Base-by-base conservation (phyloP, 2,888 invertebrate genomes). In the Uloborus plumipes region DNA sequence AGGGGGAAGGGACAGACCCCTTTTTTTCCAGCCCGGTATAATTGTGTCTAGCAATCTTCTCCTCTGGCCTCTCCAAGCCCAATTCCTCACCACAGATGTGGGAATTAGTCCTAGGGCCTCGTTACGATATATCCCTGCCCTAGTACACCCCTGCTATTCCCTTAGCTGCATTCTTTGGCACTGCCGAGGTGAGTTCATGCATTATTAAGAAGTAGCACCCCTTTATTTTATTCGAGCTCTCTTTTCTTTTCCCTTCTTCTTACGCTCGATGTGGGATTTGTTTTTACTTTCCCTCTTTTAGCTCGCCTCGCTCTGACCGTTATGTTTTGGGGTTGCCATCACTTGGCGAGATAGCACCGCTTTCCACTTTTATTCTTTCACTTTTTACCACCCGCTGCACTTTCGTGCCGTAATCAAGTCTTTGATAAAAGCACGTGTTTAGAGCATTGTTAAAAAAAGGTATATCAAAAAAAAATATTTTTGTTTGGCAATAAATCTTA, bases 191-290 rank as follows among this genome's bases (percentile, higher is more conserved):
- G 80, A 80, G 74, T 76, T 82, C 81, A 82, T 82, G 81, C 81
- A 82, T 82, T 82, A 82, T 82, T 82, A 82, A 82, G 81, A 76
- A 82, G 81, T 82, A 74, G 81, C 81, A 82, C 81, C 81, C 81
- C 71, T 82, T 82, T 71, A 81, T 81, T 81, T 75, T 81, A 71
- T 75, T 61, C 75, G 26, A 55, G 26, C 66, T 66, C 75, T 82
- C 20, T 79, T 72, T 65, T 61, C 72, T 50, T 66, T 73, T 55
- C 26, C 22, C 47, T 47, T 58, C 53, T 31, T 66, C 47, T 49
- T 71, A 26, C 62, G 51, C 62, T 53, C 51, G 66, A 39, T 64
- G 75, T 51, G 75, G 75, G 81, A 80, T 80, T 80, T 80, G 80
- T 80, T 80, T 80, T 80, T 74, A 74, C 59, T 80, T 62, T 70